Base-by-base conservation (phyloP, 2,888 invertebrate genomes). In the Listrodromus nycthemerus region DNA sequence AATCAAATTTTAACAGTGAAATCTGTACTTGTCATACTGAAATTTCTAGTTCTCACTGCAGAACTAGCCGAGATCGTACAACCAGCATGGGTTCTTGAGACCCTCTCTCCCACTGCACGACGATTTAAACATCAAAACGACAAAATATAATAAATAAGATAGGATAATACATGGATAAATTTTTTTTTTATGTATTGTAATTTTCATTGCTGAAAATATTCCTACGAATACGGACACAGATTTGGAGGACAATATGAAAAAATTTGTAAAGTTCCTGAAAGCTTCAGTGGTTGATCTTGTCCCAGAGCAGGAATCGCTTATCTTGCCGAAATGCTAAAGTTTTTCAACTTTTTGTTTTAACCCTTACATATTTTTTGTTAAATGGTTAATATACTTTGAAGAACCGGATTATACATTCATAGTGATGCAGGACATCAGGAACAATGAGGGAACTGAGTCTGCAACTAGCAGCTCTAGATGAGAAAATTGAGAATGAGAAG, bases 321-420 rank as follows among this genome's bases (percentile, higher is more conserved):
- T 21, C 27, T 61, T n/a, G 16, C 27, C 58, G n/a, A n/a, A n/a
- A n/a, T n/a, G n/a, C n/a, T 50, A 48, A 27, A 27, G 27, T 74
- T 65, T 63, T 48, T 67, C 37, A 27, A 65, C 66, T n/a, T 74
- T 75, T 80, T 67, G 52, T 67, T 77, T 7, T 37, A 75, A 65
- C 33, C 48, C 55, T 83, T 85, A 82, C 78, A 52, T 66, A 45
- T 80, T 80, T 70, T 78, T 82, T 27, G 58, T 79, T 84, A n/a
- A 55, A 80, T 80, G 76, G 61, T 55, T 76, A 73, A 82, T 78
- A 87, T 83, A 76, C 80, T 85, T 84, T 87, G 85, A 90, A 91
- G 90, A 89, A 89, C 86, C 89, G 90, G 88, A 90, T 90, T 89
- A 92, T 91, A 91, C 90, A 86, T 91, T 92, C 85, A 66, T 89